Evolutionary conservation across 92 coral and sea anemone species (phyloP), one percentile per base, ranked within the genome.

Genomic region (Heteractis magnifica): DNA sequence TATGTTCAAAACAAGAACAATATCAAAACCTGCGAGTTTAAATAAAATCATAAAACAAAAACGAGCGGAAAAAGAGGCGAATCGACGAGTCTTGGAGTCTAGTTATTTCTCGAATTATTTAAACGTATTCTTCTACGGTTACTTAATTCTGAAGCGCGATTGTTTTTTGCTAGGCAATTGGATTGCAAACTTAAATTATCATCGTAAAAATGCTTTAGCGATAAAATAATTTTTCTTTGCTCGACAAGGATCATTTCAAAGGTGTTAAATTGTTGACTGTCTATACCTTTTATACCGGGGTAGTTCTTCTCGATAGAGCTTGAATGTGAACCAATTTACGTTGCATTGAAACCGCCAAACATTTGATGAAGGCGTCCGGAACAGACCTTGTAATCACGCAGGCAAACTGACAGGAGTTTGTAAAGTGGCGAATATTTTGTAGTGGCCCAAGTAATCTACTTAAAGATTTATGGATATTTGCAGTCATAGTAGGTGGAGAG

Each of bases 391-490:
- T 5, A 9, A 10, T 55, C 82, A 64, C 64, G 72, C 48, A 5
- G 6, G 10, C 49, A 41, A 34, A 56, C 48, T 62, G 23, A 52
- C 51, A 60, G 10, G 7, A 18, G 15, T 51, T 11, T 44, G 15
- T 26, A 15, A 19, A 49, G 64, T 64, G 74, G 58, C 65, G 44
- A 81, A 48, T 60, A 50, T 65, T 68, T 51, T 68, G 74, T 70
- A 19, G 49, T 11, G 68, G 14, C 19, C 16, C 26, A 5, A 50
- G 65, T 49, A 76, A 76, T 76, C 84, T 72, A 44, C 84, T 81
- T 81, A 21, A 10, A 10, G 49, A 44, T 56, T 81, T 81, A 81
- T 16, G 77, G 48, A 81, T 81, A 81, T 81, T 81, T 70, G 56
- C 18, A 81, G 77, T 62, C 26, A n/a, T 18, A n/a, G 70, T 6